These are phyloP conservation scores for Phodopus roborovskii DNA, from an alignment of 2,113 vertebrate genomes.

Conservation along the genomic window DNA sequence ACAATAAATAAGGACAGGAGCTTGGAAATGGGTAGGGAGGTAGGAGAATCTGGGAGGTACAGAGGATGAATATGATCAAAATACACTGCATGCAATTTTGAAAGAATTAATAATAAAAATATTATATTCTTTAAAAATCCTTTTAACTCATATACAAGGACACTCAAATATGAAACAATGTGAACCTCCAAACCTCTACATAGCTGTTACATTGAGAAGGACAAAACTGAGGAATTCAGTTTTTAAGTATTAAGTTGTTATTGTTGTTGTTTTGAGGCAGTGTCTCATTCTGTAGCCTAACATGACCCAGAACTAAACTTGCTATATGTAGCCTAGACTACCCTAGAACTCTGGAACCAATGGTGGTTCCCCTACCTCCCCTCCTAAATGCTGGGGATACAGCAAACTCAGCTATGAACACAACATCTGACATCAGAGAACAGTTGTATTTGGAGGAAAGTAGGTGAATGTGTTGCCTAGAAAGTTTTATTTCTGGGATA, in stretches of 20 bases:
- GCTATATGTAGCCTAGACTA: background rate
- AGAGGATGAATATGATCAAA: background rate
- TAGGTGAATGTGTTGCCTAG: background rate
- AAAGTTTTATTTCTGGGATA: background rate
- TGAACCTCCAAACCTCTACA: background rate
- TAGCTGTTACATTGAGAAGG: too few species aligned
- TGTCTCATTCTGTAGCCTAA: background rate
- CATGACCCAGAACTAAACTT: background rate
- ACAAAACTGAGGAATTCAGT: background rate
- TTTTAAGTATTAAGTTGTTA: background rate
- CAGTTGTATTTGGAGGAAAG: background rate
- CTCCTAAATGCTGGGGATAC: background rate
- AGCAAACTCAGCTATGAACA: background rate
- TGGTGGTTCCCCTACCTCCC: too few species aligned
- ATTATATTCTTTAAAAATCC: background rate
- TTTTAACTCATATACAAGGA: background rate
- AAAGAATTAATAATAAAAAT: background rate
- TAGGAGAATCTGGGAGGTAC: too few species aligned
- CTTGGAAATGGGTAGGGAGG: background rate
- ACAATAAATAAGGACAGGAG: background rate
- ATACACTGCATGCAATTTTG: background rate
- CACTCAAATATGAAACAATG: background rate
- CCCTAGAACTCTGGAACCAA: too few species aligned
- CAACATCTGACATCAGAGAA: background rate
- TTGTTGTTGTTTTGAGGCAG: background rate